Base-by-base conservation (phyloP, 1,140 invertebrate genomes). In the Diplogasteroides magnus region DNA sequence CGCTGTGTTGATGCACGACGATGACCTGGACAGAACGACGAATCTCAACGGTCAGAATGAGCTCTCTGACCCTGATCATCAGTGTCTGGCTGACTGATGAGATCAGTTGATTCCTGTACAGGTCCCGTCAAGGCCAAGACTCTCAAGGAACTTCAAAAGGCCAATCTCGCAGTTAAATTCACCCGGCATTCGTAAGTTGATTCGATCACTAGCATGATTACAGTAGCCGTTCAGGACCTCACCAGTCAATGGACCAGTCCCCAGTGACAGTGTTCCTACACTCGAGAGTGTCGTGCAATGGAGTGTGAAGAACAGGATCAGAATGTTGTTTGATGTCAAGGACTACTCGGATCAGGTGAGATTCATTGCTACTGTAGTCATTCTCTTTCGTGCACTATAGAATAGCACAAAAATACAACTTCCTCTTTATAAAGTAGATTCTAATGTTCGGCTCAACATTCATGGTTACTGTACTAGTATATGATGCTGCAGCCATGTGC, bases 1-100 rank as follows among this genome's bases (percentile, higher is more conserved):
- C 67, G 87, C 90, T 57, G 86, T 92, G 68, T 75, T 91, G 6
- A 88, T 91, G 61, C 91, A 92, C 83, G 91, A 92, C 81, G 78
- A 86, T 64, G 88, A 86, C 2, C 80, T 91, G 58, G 87, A 90
- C 74, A 82, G 90, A 78, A 85, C 90, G 62, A 87, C 88, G n/a
- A 23, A 25, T 26, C 28, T 26, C 25, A 14, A 11, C 13, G 28
- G 25, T 25, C 6, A 23, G 11, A 13, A 6, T 26, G 13, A 25
- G 11, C 15, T 61, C 15, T 61, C 23, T 61, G 23, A 26, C 28
- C 25, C 25, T 0, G 11, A 26, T 23, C 59, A 61, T 11, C 13
- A 6, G 59, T 61, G 25, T 6, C 15, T 61, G 25, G 13, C 28
- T 61, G 11, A 61, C 15, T 26, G 0, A 61, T 26, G 28, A 61